Conservation (phyloP, 2,888 invertebrate genomes). For the Chrysolina americana region DNA sequence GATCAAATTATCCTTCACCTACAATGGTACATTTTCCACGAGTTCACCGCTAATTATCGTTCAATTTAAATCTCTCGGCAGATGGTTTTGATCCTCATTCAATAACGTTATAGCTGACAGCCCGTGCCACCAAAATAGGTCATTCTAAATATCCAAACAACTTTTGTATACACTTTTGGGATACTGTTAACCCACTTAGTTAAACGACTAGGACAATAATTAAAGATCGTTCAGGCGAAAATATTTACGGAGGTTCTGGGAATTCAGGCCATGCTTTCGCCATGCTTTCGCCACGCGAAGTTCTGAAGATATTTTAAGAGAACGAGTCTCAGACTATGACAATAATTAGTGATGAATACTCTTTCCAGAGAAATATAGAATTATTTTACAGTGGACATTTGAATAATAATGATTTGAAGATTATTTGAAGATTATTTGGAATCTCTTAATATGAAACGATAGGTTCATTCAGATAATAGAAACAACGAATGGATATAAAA, state of each 20-base stretch:
- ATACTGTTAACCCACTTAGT: conserved; percentile 12
- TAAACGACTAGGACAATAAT: not conserved
- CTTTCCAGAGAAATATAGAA: too few species aligned
- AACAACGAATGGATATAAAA: too few species aligned
- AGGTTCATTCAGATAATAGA: too few species aligned
- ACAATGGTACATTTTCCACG: not conserved
- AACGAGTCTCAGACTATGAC: too few species aligned
- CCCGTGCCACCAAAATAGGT: conserved; percentile 5
- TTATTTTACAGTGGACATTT: too few species aligned
- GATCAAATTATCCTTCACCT: not conserved
- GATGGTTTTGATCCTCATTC: conserved; percentile 7
- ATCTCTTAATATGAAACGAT: too few species aligned
- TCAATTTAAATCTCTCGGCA: not conserved
- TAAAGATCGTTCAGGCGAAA: conserved; percentile 4
- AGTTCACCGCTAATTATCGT: not conserved
- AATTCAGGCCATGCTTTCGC: not conserved
- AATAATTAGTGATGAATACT: too few species aligned
- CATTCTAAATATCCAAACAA: conserved; percentile 8
- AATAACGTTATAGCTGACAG: not conserved
- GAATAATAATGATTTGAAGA: too few species aligned
- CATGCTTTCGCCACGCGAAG: not conserved
- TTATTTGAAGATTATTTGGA: too few species aligned
- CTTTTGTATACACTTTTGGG: not conserved
- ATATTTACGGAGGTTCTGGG: not conserved
- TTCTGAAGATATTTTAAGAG: too few species aligned